These are phyloP conservation scores for Dermochelys coriacea DNA, from an alignment of 2,797 vertebrate genomes.

Conservation along the genomic window DNA sequence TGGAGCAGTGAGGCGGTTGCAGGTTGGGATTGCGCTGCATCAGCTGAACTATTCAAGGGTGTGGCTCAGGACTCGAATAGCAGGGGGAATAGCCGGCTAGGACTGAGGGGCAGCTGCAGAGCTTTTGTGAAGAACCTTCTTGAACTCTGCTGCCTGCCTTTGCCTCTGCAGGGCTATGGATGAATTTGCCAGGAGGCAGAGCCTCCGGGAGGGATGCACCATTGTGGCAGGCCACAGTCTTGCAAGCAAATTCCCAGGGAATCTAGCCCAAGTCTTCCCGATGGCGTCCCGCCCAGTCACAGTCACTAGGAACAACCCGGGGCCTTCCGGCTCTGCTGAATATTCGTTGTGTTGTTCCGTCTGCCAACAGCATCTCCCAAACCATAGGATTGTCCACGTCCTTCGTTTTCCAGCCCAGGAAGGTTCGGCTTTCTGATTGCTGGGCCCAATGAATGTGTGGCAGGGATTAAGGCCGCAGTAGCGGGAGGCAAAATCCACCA, in stretches of 20 bases:
- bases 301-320: too few species aligned
- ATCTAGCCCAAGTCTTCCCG: not conserved
- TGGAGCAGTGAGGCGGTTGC: not conserved
- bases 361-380: not conserved
- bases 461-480: not conserved
- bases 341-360: not conserved
- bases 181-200: not conserved
- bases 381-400: not conserved
- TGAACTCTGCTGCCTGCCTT: not conserved
- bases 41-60: not conserved
- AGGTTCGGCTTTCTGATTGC: not conserved
- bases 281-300: too few species aligned
- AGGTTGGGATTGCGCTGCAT: not conserved
- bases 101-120: not conserved
- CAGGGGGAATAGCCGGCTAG: not conserved
- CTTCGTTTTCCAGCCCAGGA: not conserved
- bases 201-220: not conserved
- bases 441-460: not conserved
- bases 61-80: not conserved
- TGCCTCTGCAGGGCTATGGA: not conserved
- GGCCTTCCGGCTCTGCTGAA: not conserved
- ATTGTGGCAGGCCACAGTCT: not conserved
- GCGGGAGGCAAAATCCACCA: not conserved
- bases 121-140: not conserved
- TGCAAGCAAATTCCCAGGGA: not conserved